Evolutionary conservation across 2,797 vertebrate species (phyloP).

Genomic region (Anguilla marmorata): DNA sequence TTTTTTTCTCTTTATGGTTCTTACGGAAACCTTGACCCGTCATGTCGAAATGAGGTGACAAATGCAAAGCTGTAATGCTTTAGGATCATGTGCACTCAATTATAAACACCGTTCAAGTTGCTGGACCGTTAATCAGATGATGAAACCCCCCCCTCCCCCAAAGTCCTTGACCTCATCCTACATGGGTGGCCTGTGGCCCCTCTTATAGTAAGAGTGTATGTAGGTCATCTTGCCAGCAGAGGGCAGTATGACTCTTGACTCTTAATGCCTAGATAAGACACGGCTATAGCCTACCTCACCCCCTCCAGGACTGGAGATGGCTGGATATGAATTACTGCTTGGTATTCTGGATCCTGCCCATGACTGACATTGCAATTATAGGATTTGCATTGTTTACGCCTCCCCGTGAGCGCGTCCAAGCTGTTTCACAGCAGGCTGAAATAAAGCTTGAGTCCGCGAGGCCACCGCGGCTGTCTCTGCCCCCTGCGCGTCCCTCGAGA

Average conservation of each 20-base stretch:
- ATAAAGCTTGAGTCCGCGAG: constrained; percentile 41
- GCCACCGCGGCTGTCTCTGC: not conserved
- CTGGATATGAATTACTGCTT: constrained; percentile 10
- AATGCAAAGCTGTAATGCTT: not conserved
- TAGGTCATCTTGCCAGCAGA: not conserved
- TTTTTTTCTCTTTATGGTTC: not conserved
- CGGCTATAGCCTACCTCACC: not conserved
- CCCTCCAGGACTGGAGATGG: not conserved
- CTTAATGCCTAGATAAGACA: not conserved
- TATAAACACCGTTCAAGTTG: not conserved
- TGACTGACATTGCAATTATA: constrained; percentile 78
- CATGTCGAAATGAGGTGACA: not conserved
- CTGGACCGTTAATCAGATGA: not conserved
- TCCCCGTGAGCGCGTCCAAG: constrained; percentile 60
- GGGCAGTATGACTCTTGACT: constrained; percentile 19
- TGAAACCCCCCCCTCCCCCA: not conserved
- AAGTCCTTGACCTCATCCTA: not conserved
- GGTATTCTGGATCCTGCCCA: constrained; percentile 64
- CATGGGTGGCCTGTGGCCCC: not conserved
- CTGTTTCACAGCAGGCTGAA: constrained; percentile 53
- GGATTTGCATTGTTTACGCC: constrained; percentile 72
- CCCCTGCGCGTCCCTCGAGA: not conserved
- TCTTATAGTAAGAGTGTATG: not conserved
- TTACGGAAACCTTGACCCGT: not conserved
- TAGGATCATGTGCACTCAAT: not conserved